Evolutionary conservation across 1,140 invertebrate species (phyloP), one percentile per base, ranked within the genome.

Genomic region (Aphaenogaster ashmeadi): DNA sequence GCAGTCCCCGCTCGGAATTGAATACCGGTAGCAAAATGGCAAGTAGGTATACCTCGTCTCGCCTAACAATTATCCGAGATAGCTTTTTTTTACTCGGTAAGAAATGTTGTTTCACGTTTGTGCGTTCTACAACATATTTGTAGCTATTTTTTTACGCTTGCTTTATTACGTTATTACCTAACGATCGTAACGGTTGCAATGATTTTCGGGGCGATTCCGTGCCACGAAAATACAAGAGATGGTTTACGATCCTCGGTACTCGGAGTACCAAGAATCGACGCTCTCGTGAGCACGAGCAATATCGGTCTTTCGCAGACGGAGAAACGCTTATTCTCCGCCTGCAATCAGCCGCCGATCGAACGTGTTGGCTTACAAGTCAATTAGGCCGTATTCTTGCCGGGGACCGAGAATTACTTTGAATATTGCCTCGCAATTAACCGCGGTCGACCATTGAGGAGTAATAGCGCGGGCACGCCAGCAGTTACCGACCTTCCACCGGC

Each of bases 341-440:
- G 80, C 69, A 60, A 84, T 84, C 54, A 60, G 54, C 52, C 67
- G 33, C 4, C 54, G 69, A 60, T 60, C 69, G 80, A 50, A 75
- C 21, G 21, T 41, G 5, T 74, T 4, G 27, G 52, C 54, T 84
- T 50, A 84, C 44, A 60, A 75, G 80, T 84, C 80, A 84, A 84
- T 75, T 75, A 84, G 69, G 27, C 41, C 56, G 52, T 62, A 84
- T 84, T 84, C 80, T 60, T 84, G 80, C 18, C 67, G n/a, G 41
- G 67, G 47, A 72, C 38, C 27, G 56, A 44, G 69, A 75, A 74
- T 84, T 47, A 84, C 54, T 75, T 60, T 60, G 80, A 84, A 74
- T 74, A 84, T 74, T 74, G 41, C 52, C 54, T 38, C 44, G 80
- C 80, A 84, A 84, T 84, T 75, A 84, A 62, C 62, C 80, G 38